Base-by-base conservation (phyloP, 2,113 vertebrate species). In the Stomatorhinus ivindoensis region DNA sequence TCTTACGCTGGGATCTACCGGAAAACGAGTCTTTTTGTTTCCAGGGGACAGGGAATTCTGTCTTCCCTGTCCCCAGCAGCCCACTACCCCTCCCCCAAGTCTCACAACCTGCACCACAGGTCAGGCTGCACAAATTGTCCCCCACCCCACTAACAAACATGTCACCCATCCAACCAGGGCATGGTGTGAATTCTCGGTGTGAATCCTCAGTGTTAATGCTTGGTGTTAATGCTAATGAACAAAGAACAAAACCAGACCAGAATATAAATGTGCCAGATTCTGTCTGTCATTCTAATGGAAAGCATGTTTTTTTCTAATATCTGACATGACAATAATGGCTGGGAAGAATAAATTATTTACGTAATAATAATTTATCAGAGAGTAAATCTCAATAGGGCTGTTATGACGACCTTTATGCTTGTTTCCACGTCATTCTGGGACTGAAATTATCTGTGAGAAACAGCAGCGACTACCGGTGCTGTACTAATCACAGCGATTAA, bases 131-230 rank as follows among this genome's bases (percentile, higher is more conserved):
- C 89, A 90, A 48, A 44, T 87, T 89, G 86, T 87, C 65, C n/a
- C 61, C n/a, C 31, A 31, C 65, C 27, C 31, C 65, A 73, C 31
- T 11, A 73, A 73, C 31, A 35, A 73, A 73, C 27, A 88, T 80
- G 93, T 93, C 89, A 73, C 24, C 88, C 80, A 93, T 93, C 89
- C 95, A 95, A 96, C 95, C 95, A 90, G 27, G 13, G 27, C 31
- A 31, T 89, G 88, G 95, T 95, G 94, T 94, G 95, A 95, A 94
- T 93, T 92, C 93, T 93, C 94, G 93, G 91, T 92, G 94, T 94
- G 94, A 95, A 94, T 93, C 92, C 93, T 93, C 93, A 93, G 91
- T 92, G 94, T 94, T 94, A 95, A 94, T 93, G 92, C 94, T 93
- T 94, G 94, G 91, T 92, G 73, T 44, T 46, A 87, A 35, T 91